Percentiles rank a stretch among this genome's conserved stretches.
These are phyloP conservation scores for Apodemus speciosus DNA, from an alignment of 2,113 vertebrate species.

Conservation along the genomic window DNA sequence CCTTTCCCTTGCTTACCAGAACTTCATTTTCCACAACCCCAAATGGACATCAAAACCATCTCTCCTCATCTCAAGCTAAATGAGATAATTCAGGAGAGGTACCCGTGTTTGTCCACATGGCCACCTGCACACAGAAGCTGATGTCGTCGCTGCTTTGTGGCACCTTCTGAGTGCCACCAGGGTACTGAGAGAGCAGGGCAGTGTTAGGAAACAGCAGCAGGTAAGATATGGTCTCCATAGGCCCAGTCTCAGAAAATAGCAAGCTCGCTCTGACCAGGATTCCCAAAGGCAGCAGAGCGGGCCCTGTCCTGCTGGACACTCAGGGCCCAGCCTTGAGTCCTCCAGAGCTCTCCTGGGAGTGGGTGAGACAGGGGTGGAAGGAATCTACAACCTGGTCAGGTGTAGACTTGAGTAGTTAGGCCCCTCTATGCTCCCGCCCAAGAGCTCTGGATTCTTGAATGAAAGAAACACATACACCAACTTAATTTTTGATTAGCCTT, in stretches of 20 bases:
- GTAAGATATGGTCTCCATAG: not conserved
- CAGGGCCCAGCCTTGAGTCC: not conserved
- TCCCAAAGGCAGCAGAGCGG: not conserved
- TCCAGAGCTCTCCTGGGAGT: not conserved
- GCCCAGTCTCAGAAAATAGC: not conserved
- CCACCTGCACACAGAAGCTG: not conserved
- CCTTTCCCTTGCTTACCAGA: not conserved
- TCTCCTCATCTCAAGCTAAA: not conserved
- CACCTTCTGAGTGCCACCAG: not conserved
- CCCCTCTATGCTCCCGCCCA: too few species aligned
- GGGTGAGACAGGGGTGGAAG: not conserved
- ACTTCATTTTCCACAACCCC: not conserved
- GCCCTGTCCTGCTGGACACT: not conserved
- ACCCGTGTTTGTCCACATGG: too few species aligned
- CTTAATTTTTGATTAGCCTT: too few species aligned
- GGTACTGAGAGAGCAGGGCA: not conserved
- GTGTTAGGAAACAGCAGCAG: not conserved
- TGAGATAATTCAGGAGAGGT: not conserved
- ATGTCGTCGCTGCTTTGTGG: too few species aligned
- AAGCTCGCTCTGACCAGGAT: not conserved
- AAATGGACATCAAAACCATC: not conserved
- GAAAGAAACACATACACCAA: too few species aligned
- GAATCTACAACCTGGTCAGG: not conserved
- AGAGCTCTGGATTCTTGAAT: too few species aligned
- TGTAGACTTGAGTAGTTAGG: too few species aligned